phyloP scores from a whole-genome alignment of 1,140 invertebrate species.

The Drosophila varians region DNA sequence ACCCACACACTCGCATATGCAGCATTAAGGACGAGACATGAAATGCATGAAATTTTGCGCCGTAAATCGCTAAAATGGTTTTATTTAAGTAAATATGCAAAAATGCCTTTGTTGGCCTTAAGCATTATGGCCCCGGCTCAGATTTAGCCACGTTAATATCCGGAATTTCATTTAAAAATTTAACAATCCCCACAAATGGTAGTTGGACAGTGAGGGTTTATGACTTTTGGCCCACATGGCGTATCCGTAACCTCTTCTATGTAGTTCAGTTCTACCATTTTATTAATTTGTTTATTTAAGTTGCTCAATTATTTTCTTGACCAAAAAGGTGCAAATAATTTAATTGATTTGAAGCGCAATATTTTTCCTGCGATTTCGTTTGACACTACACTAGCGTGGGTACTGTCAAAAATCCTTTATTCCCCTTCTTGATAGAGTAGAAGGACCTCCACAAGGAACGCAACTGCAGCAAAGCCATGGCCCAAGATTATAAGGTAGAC shows the following conservation, averaged over 20 bases:
- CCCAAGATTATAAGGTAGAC: background rate
- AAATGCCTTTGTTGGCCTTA: slow-evolving; percentile 65
- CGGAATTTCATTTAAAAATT: slow-evolving; percentile 73
- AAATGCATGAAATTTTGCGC: slow-evolving; percentile 77
- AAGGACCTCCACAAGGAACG: background rate
- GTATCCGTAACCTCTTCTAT: no score
- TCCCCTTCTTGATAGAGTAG: background rate
- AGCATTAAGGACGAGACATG: slow-evolving; percentile 37
- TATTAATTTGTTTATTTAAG: no score
- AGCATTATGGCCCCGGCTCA: slow-evolving; percentile 38
- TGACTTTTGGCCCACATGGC: slow-evolving; percentile 22
- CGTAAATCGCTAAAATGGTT: slow-evolving; percentile 80
- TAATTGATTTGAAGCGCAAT: no score
- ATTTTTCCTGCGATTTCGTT: background rate
- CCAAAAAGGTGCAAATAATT: no score
- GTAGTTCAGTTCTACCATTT: no score
- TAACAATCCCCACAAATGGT: slow-evolving; percentile 67
- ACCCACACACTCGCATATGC: slow-evolving; percentile 7
- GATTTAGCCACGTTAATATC: slow-evolving; percentile 40
- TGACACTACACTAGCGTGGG: background rate
- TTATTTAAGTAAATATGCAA: slow-evolving; percentile 80
- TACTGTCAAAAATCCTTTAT: background rate
- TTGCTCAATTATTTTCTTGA: no score
- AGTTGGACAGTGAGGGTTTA: slow-evolving; percentile 21
- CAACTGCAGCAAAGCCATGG: background rate